Evolutionary conservation across 2,113 vertebrate species (phyloP).

Genomic region (Rhodinocichla rosea): DNA sequence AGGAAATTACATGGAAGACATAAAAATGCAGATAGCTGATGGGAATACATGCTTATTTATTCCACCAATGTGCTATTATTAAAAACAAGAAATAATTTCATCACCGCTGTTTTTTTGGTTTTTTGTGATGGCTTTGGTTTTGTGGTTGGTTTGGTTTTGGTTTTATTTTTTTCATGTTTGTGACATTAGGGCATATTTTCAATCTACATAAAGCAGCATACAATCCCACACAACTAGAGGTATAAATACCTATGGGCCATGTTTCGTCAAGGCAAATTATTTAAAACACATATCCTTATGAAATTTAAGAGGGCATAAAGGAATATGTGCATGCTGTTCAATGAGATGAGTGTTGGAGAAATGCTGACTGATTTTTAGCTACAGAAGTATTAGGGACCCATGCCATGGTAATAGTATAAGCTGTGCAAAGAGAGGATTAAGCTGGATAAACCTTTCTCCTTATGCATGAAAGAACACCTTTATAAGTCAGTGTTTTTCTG

Average conservation of each 20-base stretch:
- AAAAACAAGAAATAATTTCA: background rate
- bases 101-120: background rate
- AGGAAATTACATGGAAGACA: background rate
- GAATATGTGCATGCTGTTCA: background rate
- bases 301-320: background rate
- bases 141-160: background rate
- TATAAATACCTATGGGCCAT: background rate
- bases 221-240: background rate
- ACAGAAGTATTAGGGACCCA: background rate
- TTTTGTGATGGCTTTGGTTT: background rate
- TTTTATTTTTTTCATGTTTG: background rate
- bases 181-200: background rate
- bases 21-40: background rate
- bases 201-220: background rate
- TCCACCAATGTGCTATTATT: background rate
- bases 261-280: background rate
- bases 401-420: background rate
- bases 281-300: background rate
- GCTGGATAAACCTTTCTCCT: conserved; percentile 43
- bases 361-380: background rate
- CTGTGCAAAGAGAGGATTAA: conserved; percentile 49
- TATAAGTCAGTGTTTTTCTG: conserved; percentile 27
- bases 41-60: background rate
- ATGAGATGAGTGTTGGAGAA: background rate
- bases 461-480: conserved; percentile 36